Base-by-base conservation (phyloP, 2,888 invertebrate genomes). In the Pteria penguin region DNA sequence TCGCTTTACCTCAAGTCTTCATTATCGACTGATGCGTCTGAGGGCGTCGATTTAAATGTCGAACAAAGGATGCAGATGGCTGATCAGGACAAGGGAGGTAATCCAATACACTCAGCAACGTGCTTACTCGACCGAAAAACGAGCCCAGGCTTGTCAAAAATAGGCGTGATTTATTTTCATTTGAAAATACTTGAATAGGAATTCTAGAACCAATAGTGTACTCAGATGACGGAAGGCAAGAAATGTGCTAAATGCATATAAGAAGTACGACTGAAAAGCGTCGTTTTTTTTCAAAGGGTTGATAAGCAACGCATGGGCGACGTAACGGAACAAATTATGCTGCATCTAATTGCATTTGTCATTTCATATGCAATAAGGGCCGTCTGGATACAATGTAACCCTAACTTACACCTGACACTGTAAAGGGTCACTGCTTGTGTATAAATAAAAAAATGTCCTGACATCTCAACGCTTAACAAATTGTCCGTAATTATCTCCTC, bases 11-110 rank as follows among this genome's bases (percentile, higher is more conserved):
- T 54, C 26, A 26, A 33, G 61, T 73, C 61, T 68, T 57, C 57
- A 67, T 65, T 33, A 67, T 52, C 54, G 67, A 73, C 67, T 67
- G 18, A 11, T 31, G 29, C 52, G 45, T 66, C 73, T 63, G 24
- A 63, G 67, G 73, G 73, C 73, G 73, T 67, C 67, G 67, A 31
- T 63, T 73, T 67, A 67, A 55, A 54, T 57, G 60, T 67, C 61
- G 60, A 57, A 61, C 70, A 70, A 70, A 70, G 57, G 67, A n/a
- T 73, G 36, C 60, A 61, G 33, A 22, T 73, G 67, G 27, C 33
- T 63, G 60, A 67, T 73, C 73, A 61, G 52, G 55, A 33, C 26
- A 31, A 29, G 61, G n/a, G 32, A 24, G 33, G 73, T 67, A 73
- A 73, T 52, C 45, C 73, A 52, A 63, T 73, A 73, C 61, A 29